Evolutionary conservation across 2,113 vertebrate species (phyloP).

Genomic region (Scalopus aquaticus): DNA sequence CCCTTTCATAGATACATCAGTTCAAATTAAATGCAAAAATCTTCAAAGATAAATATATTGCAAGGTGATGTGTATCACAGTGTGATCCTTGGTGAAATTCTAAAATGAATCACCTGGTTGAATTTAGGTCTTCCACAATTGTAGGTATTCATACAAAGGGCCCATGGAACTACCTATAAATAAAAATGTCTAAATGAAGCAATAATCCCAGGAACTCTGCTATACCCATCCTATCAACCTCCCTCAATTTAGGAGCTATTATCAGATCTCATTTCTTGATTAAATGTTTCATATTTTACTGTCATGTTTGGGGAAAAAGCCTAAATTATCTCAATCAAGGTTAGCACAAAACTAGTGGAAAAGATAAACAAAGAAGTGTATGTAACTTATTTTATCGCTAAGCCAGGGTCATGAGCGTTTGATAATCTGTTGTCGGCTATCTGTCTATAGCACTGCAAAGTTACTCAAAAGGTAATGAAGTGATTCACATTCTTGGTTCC

Average conservation of each 20-base stretch:
- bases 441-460: background rate
- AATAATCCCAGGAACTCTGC: background rate
- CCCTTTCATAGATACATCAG: background rate
- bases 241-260: constrained; percentile 4
- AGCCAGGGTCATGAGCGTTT: background rate
- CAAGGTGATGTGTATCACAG: background rate
- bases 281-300: background rate
- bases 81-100: constrained; percentile 6
- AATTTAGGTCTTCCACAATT: background rate
- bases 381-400: background rate
- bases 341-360: background rate
- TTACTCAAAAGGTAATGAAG: background rate
- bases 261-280: constrained; percentile 9
- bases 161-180: background rate
- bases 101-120: background rate
- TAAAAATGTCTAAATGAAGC: background rate
- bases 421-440: background rate
- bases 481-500: background rate
- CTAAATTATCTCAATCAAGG: background rate
- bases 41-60: background rate
- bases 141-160: background rate
- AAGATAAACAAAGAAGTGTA: background rate
- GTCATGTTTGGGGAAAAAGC: background rate
- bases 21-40: constrained; percentile 27
- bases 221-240: background rate